Evolutionary conservation across 2,113 vertebrate genomes (phyloP), one percentile per base, ranked within the genome.

Genomic region (Platysteira castanea): DNA sequence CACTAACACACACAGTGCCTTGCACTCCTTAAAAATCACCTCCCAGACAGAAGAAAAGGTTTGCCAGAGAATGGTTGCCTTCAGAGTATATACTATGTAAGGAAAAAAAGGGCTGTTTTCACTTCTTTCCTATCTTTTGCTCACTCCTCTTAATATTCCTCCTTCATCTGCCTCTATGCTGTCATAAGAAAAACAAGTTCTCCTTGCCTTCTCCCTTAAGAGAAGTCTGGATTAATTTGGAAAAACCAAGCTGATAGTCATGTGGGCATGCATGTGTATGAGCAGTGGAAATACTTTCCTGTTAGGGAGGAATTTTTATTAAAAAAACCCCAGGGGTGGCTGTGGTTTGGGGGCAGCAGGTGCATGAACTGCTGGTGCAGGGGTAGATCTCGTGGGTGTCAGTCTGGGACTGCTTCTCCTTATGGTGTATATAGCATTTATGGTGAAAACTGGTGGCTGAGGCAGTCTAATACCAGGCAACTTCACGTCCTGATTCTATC

Each of bases 61-160:
- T 87, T 92, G 30, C 16, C n/a, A 56, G 23, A 42, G 35, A 79
- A 73, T 52, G 23, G 19, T 56, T 87, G 35, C 53, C 61, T 64
- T 47, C 61, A 39, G 54, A 54, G 8, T 37, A 17, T 46, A 56
- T 59, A 7, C 26, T 46, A 20, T 23, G 27, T 3, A 11, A 11
- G 5, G 6, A 1, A 0, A 0, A 15, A 74, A 84, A 15, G 1
- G n/a, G 22, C 14, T 52, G 10, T 15, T 84, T 87, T 49, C 13
- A 54, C 30, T 87, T 70, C 15, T 79, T 91, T 75, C 53, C 11
- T 56, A 4, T 68, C 8, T 79, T 81, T 78, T 79, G 13, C 20
- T 37, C 52, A 52, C 41, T 76, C 17, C 20, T 95, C 30, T 70
- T 84, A 18, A 41, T 67, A 78, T 79, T 76, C 35, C 14, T 60